phyloP scores from a whole-genome alignment of 2,888 invertebrate genomes.

The Agrilus mali region DNA sequence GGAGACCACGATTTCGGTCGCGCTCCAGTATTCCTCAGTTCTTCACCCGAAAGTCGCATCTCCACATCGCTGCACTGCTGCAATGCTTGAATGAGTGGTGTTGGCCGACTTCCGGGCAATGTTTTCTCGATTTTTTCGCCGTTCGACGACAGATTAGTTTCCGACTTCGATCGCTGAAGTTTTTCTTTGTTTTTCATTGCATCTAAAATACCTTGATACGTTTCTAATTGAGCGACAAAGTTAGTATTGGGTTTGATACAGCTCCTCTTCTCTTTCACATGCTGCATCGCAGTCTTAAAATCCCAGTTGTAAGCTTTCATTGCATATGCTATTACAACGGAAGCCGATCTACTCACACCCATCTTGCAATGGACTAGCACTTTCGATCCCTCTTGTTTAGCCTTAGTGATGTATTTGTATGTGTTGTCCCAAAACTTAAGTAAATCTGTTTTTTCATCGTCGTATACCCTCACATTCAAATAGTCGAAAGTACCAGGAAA shows the following conservation, averaged over 20 bases:
- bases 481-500: constrained; percentile 96
- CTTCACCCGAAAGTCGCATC: constrained; percentile 16
- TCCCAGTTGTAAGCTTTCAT: constrained; percentile 98
- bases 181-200: constrained; percentile 94
- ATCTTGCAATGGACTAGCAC: constrained; percentile 98
- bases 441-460: constrained; percentile 92
- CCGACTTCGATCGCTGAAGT: constrained; percentile 84
- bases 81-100: constrained; percentile 46
- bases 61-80: constrained; percentile 13
- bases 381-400: constrained; percentile 79
- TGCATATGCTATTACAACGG: constrained; percentile 94
- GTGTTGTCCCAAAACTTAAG: constrained; percentile 97
- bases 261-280: constrained; percentile 80
- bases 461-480: constrained; percentile 91
- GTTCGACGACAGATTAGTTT: constrained; percentile 73
- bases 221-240: constrained; percentile 87
- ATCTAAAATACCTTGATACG: constrained; percentile 86
- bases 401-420: constrained; percentile 90
- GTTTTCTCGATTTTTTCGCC: constrained; percentile 43
- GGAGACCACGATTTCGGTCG: constrained; percentile 38
- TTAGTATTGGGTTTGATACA: constrained; percentile 95
- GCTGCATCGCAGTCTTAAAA: constrained; percentile 74
- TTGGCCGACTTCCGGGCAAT: constrained; percentile 44
- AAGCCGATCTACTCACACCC: constrained; percentile 97
- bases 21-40: constrained; percentile 28